Base-by-base conservation (phyloP, 2,113 vertebrate species). In the Mustela nigripes region DNA sequence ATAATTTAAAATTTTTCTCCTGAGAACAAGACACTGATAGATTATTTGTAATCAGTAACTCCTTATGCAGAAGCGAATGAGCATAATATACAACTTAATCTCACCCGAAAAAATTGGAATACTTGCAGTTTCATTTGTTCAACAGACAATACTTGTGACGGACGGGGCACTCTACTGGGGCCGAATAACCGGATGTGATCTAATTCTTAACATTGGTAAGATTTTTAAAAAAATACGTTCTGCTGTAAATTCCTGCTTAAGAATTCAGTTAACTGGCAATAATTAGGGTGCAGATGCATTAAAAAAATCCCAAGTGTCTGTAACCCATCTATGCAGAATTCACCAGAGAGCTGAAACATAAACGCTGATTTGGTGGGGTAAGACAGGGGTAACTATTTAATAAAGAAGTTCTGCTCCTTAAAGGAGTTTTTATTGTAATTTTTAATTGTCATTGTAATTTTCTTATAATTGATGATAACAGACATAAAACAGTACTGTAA, bases 191-290 rank as follows among this genome's bases (percentile, higher is more conserved):
- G 86, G 48, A 58, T 60, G 11, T 28, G 5, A 28, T 58, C n/a
- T 21, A 36, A 31, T 80, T 90, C 45, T 86, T 96, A 60, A 89
- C 76, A 50, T 81, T 58, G 79, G 1, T 73, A 78, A 86, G 45
- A 89, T n/a, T 42, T 92, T 83, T 73, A n/a, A 89, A 78, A 85
- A 85, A 86, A 39, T 39, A 28, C 33, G 7, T 91, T 89, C 69
- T 65, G 22, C 45, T 73, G 3, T 85, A 79, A 63, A 79, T 89
- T 86, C 7, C 56, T 95, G 16, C 87, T 92, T 90, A 62, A 15
- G 28, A 65, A 48, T 33, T 94, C 36, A 84, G 62, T 11, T 91
- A 79, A 79, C n/a, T 93, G 78, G 48, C 42, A 84, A 31, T 79
- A 50, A 58, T 78, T 86, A 93, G 81, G 8, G 39, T 93, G 28